Base-by-base conservation (phyloP, 2,113 vertebrate genomes). In the Heliornis fulica region DNA sequence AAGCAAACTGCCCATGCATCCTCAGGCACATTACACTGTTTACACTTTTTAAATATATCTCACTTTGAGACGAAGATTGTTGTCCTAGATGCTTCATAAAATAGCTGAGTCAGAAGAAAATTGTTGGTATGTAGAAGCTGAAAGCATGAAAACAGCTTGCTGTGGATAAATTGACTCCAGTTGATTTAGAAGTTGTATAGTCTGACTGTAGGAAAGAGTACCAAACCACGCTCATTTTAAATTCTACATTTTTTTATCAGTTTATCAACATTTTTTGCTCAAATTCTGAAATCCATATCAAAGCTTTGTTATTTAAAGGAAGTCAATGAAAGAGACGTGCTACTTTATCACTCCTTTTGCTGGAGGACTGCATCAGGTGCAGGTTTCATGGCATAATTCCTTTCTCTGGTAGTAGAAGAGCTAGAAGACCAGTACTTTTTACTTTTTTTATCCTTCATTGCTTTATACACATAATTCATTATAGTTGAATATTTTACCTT, bases 1-100 rank as follows among this genome's bases (percentile, higher is more conserved):
- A 95, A 97, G 93, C 88, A 93, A 97, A 94, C 71, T 70, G 76
- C 36, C 75, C 59, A 77, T 77, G 51, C 90, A 94, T 95, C 93
- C 90, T 94, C 79, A 92, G 82, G 71, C 90, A 88, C 46, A 80
- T 91, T 86, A 88, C 34, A 43, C 15, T 72, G 59, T 70, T 92
- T 64, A 95, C 13, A 68, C 68, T 92, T 84, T 31, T 77, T 7
- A 80, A 88, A 83, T 92, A 86, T 79, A 92, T 86, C 59, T 92
- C 61, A 86, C 68, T 94, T 93, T 78, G 72, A 90, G 75, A 93
- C 6, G 60, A 94, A 93, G 75, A 77, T n/a, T 96, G 66, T 87
- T 95, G 79, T 93, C 64, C 79, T 85, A 85, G 61, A 61, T 79
- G n/a, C 74, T 68, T 78, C 82, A 89, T 65, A 66, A 93, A 94